These are phyloP conservation scores for Chrysina gloriosa DNA, from an alignment of 2,888 invertebrate species.

Conservation along the genomic window DNA sequence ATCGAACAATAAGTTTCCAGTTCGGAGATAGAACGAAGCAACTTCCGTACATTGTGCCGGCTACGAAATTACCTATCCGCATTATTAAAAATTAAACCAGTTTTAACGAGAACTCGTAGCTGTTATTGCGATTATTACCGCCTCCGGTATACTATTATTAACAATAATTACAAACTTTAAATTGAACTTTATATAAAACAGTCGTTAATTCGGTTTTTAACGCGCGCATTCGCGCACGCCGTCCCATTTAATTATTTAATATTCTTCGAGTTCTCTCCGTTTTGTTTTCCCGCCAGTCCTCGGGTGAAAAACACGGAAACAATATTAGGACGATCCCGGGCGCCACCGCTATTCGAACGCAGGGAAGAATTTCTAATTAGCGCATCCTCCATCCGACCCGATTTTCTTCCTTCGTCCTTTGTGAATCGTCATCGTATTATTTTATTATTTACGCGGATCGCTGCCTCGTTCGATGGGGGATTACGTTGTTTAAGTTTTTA, in stretches of 20 bases:
- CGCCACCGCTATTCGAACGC: not conserved
- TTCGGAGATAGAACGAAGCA: too few relatives aligned
- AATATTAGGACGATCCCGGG: not conserved
- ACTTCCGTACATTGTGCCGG: too few relatives aligned
- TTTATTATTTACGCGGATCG: not conserved
- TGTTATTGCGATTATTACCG: not conserved
- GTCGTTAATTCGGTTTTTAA: not conserved
- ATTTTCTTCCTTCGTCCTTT: slow-evolving; percentile 1
- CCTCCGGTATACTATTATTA: not conserved
- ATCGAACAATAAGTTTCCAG: too few relatives aligned
- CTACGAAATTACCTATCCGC: too few relatives aligned
- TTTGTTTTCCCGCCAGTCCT: not conserved
- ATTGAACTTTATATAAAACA: not conserved
- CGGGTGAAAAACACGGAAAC: not conserved
- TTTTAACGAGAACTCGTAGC: not conserved
- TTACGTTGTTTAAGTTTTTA: not conserved
- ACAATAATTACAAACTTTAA: not conserved
- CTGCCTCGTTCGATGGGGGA: not conserved
- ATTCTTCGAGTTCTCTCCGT: not conserved
- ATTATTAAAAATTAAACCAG: not conserved
- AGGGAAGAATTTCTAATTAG: slow-evolving; percentile 5
- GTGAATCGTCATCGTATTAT: not conserved
- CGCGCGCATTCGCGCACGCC: not conserved
- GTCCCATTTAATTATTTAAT: slow-evolving; percentile 6
- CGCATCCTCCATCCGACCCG: not conserved